Evolutionary conservation across 1,140 invertebrate genomes (phyloP), one percentile per base, ranked within the genome.

Genomic region (Cydia pomonella): DNA sequence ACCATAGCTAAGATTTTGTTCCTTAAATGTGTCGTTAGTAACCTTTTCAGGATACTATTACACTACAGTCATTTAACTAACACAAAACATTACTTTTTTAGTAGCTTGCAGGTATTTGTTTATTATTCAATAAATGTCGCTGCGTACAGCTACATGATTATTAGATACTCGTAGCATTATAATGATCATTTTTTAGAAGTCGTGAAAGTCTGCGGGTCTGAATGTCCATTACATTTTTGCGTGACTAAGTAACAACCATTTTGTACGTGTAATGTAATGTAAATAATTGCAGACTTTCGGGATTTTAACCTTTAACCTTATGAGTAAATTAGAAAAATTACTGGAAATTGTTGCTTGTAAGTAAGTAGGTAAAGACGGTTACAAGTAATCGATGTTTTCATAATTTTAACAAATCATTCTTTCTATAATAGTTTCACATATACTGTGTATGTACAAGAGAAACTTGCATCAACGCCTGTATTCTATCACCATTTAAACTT

Each of bases 251-350:
- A 64, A 33, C 63, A 63, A 29, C 23, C 3, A 38, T 69, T 38
- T 18, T 69, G 16, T 69, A 38, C 64, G 64, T 69, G n/a, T 66
- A 66, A 66, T 66, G n/a, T 63, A 66, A 66, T 66, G 63, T 18
- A 69, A 69, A 69, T 69, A 69, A 69, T 69, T 69, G 64, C 64
- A 33, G 29, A 66, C 25, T 29, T 69, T 69, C 29, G 13, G 33
- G n/a, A 38, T 18, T 69, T 69, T 6, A 69, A 69, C 64, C 64
- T 69, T 38, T 69, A 69, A 69, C 64, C 64, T 69, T 21, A 33
- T 9, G 64, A 69, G 64, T 41, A 69, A 69, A 69, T 69, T 69
- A 7, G 64, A 69, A 18, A 69, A 23, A 59, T 23, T 21, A 23
- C 53, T 23, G n/a, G 10, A 59, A 23, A 59, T 59, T 59, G 18